phyloP scores from a whole-genome alignment of 1,140 invertebrate genomes.

The Eumaeus atala region DNA sequence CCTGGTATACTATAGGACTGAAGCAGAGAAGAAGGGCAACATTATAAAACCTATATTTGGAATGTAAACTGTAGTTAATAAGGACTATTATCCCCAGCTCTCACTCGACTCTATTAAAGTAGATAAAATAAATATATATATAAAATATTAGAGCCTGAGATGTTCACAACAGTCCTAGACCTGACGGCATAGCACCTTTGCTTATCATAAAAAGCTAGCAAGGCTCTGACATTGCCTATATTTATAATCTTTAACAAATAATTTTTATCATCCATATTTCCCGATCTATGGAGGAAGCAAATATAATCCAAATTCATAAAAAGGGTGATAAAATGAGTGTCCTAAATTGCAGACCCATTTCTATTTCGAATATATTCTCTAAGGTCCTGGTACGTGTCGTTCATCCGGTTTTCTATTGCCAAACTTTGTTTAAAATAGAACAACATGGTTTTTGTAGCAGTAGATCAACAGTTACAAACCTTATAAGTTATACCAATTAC shows the following conservation, averaged over 20 bases:
- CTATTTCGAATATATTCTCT: conserved; percentile 12
- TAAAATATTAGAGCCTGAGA: conserved; percentile 15
- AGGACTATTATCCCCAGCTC: not conserved
- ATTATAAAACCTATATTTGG: too few relatives aligned
- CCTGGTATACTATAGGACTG: too few relatives aligned
- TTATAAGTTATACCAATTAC: not conserved
- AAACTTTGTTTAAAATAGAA: not conserved
- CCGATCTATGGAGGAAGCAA: conserved; percentile 14
- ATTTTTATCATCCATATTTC: conserved; percentile 8
- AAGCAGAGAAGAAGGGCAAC: too few relatives aligned
- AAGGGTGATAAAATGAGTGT: conserved; percentile 12
- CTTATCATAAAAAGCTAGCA: conserved; percentile 17
- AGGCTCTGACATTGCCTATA: conserved; percentile 10
- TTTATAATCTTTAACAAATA: conserved; percentile 18
- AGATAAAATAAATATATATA: not conserved
- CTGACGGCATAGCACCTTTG: conserved; percentile 18
- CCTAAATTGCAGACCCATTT: conserved; percentile 18
- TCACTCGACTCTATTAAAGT: not conserved
- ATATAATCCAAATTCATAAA: conserved; percentile 20
- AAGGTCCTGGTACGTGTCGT: conserved; percentile 9
- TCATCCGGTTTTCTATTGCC: not conserved
- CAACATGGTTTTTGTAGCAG: not conserved
- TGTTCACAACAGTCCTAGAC: conserved; percentile 17
- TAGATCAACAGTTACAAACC: not conserved
- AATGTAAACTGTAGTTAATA: not conserved